Percentiles rank a stretch among this genome's conserved stretches.
These are phyloP conservation scores for Drosophila virilis DNA, from an alignment of 1,140 invertebrate genomes.

Conservation along the genomic window DNA sequence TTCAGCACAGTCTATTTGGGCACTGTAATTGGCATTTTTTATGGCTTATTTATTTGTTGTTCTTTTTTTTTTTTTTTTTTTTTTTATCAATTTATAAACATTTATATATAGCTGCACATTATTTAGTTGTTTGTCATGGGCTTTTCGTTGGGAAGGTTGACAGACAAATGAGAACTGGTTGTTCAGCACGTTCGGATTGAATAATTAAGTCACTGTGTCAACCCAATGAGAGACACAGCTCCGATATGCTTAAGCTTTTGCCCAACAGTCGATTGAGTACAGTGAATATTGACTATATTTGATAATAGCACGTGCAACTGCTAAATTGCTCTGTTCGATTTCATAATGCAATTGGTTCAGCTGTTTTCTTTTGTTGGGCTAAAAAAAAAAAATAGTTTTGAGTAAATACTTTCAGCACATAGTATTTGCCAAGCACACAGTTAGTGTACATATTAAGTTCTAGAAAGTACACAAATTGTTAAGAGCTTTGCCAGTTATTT, in stretches of 20 bases:
- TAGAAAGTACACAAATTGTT: neutral
- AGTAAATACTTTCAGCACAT: neutral
- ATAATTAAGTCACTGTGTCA: conserved; percentile 69
- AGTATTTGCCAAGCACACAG: neutral
- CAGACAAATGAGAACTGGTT: conserved; percentile 23
- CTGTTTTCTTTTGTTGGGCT: neutral
- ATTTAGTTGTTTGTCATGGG: conserved; percentile 65
- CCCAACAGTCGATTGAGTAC: conserved; percentile 15
- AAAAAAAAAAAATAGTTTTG: neutral
- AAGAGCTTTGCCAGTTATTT: no score
- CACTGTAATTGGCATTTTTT: conserved; percentile 47
- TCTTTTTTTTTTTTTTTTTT: conserved; percentile 38
- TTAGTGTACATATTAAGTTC: neutral
- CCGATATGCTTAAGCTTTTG: conserved; percentile 11
- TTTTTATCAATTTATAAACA: conserved; percentile 6
- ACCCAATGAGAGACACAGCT: conserved; percentile 24
- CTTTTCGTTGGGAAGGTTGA: neutral
- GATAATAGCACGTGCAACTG: neutral
- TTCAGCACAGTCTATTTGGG: conserved; percentile 13
- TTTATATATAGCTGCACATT: conserved; percentile 30
- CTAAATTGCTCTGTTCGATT: neutral
- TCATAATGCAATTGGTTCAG: conserved; percentile 5
- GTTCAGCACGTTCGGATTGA: conserved; percentile 50
- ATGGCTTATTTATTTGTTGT: conserved; percentile 36
- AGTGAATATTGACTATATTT: conserved; percentile 20